Percentiles rank a stretch among this genome's conserved stretches.
These are phyloP conservation scores for Cantharis nigra DNA, from an alignment of 2,888 invertebrate genomes.

Conservation along the genomic window DNA sequence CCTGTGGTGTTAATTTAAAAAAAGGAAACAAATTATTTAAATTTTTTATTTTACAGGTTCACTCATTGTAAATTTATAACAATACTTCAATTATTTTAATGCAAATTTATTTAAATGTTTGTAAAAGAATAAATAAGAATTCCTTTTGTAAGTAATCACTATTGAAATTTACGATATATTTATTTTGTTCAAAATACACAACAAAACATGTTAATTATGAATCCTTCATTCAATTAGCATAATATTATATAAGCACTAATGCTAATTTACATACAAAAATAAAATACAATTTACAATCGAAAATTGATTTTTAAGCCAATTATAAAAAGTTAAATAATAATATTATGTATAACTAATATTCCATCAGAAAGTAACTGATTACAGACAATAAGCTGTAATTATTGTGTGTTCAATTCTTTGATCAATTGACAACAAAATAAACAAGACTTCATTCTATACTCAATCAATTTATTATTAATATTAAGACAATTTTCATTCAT, in stretches of 20 bases:
- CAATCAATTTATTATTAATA: no score
- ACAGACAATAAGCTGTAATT: not conserved
- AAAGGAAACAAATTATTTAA: no score
- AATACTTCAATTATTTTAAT: no score
- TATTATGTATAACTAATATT: not conserved
- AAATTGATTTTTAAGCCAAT: not conserved
- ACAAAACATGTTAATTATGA: not conserved
- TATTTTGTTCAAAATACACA: not conserved
- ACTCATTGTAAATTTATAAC: no score
- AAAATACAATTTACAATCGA: not conserved
- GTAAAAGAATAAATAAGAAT: not conserved
- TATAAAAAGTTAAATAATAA: not conserved
- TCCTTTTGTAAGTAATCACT: not conserved
- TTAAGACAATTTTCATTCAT: no score
- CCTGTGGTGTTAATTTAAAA: no score
- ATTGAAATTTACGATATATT: not conserved
- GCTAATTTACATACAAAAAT: not conserved
- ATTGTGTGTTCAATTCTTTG: no score
- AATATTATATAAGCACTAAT: not conserved
- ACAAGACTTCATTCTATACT: no score
- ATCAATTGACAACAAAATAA: no score
- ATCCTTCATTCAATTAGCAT: not conserved
- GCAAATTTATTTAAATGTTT: not conserved
- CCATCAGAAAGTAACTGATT: not conserved
- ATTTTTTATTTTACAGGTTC: no score